These are phyloP conservation scores for Drosophila greeni DNA, from an alignment of 2,888 invertebrate species.

Conservation along the genomic window DNA sequence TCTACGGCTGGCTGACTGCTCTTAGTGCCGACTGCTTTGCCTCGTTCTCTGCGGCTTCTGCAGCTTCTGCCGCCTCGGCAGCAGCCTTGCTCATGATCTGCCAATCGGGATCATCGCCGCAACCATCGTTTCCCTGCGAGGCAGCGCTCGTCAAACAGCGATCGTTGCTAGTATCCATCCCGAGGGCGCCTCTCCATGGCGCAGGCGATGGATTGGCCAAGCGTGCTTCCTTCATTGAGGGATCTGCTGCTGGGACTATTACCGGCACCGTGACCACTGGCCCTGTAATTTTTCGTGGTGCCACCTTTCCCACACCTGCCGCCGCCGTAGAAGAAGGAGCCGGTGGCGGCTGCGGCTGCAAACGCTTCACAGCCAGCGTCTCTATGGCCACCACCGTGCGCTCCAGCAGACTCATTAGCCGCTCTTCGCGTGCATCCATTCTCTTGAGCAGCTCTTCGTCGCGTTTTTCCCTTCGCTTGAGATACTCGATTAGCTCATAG, in stretches of 20 bases:
- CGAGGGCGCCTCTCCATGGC: not conserved
- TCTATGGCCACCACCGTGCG: constrained; percentile 78
- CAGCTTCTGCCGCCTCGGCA: not conserved
- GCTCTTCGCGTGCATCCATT: constrained; percentile 78
- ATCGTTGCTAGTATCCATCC: not conserved
- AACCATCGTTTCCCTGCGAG: too few species aligned
- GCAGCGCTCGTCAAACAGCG: not conserved
- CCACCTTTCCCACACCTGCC: not conserved
- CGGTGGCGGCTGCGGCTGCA: not conserved
- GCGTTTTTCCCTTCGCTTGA: constrained; percentile 77
- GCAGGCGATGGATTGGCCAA: constrained; percentile 5
- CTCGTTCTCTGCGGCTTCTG: constrained; percentile 1
- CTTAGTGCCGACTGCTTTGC: not conserved
- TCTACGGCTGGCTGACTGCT: constrained; percentile 28
- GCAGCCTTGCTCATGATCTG: not conserved
- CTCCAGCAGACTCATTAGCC: constrained; percentile 76
- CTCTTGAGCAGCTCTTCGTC: constrained; percentile 77
- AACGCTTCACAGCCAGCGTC: constrained; percentile 63
- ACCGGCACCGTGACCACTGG: constrained; percentile 8
- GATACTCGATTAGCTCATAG: constrained; percentile 78
- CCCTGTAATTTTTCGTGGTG: not conserved
- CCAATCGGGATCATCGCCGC: constrained; percentile 21
- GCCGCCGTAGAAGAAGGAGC: not conserved
- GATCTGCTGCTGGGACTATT: not conserved
- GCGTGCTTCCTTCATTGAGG: constrained; percentile 1